Evolutionary conservation across 2,888 invertebrate species (phyloP), one percentile per base, ranked within the genome.

Genomic region (Aplocera efformata): DNA sequence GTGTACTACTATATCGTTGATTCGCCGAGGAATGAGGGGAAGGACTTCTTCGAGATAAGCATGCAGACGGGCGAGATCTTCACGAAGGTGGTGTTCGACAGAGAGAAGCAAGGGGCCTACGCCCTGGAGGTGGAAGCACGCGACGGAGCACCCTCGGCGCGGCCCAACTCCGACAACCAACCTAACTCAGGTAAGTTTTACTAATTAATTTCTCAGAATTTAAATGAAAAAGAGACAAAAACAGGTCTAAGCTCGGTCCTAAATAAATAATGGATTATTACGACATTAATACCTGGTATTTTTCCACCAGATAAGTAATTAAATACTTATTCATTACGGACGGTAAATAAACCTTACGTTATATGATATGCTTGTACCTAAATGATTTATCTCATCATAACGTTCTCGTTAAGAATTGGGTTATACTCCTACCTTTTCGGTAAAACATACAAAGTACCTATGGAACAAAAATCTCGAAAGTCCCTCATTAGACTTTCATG

Each of bases 81-180:
- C 88, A 98, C 98, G 26, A 96, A 96, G 84, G 91, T 96, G 60
- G 95, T 97, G 66, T 99, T 99, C 90, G 99, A 99, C 90, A 93
- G 98, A 53, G 99, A 99, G 88, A 97, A 97, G 90, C 97, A 98
- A 78, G 96, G 96, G 29, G 97, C 98, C 43, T 99, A 98, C 88
- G 98, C 98, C 23, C 88, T 99, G 71, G 98, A 98, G 76, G 98
- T 99, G 63, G 97, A 97, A 79, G 99, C 98, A 0, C 90, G 97
- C 42, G 99, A 99, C 74, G 98, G 98, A 35, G 96, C 96, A 40
- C 95, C 97, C n/a, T 98, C 98, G 7, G 98, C 97, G 37, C 90
- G 98, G 53, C 98, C 98, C 27, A 97, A 98, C 79, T 95, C 96
- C 72, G 94, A 95, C 73, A 95, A 95, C 80, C 94, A 96, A 72